Percentiles rank a stretch among this genome's conserved stretches.
These are phyloP conservation scores for Recurvirostra avosetta DNA, from an alignment of 2,113 vertebrate genomes.

Conservation along the genomic window DNA sequence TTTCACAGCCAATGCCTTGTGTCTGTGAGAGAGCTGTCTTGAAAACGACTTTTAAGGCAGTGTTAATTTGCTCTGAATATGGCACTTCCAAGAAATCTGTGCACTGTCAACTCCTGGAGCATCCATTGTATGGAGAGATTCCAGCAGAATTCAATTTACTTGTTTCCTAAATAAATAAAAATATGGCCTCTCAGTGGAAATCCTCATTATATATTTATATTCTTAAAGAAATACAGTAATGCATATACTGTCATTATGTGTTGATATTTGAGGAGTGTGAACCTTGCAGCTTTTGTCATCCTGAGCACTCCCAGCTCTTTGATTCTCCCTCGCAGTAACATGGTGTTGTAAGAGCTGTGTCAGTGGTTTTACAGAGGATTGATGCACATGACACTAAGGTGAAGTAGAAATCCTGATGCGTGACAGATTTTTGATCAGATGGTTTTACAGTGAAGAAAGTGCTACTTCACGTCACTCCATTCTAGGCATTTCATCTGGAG, in stretches of 20 bases:
- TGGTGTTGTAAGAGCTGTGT: background rate
- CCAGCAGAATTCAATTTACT: background rate
- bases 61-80: background rate
- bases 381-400: background rate
- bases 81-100: background rate
- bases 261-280: background rate
- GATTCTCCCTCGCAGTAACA: rapidly evolving
- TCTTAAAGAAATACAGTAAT: background rate
- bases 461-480: background rate
- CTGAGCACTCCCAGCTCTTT: background rate
- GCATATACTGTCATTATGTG: background rate
- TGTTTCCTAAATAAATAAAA: conserved; percentile 26
- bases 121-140: background rate
- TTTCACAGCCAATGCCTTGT: background rate
- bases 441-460: background rate
- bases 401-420: background rate
- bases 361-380: background rate
- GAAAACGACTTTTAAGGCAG: background rate
- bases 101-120: background rate
- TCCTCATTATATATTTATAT: background rate
- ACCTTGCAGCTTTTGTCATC: background rate
- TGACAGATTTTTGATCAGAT: background rate
- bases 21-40: background rate
- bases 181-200: background rate
- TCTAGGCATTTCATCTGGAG: background rate